A percentile compares a stretch with the other conserved stretches of the same genome.
phyloP scores from a whole-genome alignment of 2,113 vertebrate genomes.

The Archocentrus centrarchus region DNA sequence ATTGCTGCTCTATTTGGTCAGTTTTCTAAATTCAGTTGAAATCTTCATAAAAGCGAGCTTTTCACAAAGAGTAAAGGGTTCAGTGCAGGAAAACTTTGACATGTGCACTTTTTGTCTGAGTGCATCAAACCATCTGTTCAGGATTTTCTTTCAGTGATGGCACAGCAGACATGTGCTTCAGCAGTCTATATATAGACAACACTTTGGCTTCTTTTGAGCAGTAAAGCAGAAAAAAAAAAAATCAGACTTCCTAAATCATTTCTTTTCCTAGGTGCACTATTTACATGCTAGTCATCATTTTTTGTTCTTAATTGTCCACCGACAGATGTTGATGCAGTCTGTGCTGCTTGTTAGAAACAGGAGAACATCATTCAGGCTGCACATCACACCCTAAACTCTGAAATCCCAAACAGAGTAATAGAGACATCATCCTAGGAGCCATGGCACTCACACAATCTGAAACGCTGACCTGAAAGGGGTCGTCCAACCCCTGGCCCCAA shows the following conservation, averaged over 20 bases:
- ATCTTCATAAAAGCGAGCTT: not conserved
- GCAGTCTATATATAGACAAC: not conserved
- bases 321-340: constrained; percentile 12
- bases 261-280: not conserved
- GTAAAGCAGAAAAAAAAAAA: not conserved
- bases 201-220: not conserved
- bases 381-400: not conserved
- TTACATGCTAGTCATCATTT: not conserved
- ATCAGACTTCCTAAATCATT: not conserved
- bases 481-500: no score
- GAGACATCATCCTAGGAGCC: not conserved
- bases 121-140: constrained; percentile 1
- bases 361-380: not conserved
- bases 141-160: not conserved
- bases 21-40: not conserved
- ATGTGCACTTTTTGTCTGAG: not conserved
- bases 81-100: not conserved
- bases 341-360: not conserved
- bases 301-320: not conserved
- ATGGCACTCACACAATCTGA: accelerated
- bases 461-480: not conserved
- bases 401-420: not conserved
- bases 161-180: not conserved
- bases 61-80: not conserved
- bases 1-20: not conserved